Conservation (phyloP, 2,888 invertebrate species). For the Selenia dentaria region DNA sequence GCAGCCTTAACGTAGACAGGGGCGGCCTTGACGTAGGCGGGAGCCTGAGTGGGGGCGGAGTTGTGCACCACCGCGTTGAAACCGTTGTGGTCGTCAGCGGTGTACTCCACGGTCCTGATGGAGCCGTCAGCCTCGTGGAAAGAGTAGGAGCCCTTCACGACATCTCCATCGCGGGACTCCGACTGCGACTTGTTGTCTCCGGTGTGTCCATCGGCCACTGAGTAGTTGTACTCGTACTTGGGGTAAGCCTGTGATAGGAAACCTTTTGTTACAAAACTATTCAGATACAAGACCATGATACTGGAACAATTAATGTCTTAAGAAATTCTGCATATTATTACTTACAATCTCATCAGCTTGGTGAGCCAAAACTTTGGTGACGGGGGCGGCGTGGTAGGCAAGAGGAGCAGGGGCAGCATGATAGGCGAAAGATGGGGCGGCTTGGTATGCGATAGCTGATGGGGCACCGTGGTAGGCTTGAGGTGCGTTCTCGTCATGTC, state of each 20-base stretch:
- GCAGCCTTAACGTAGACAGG: conserved; percentile 38
- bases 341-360: conserved; percentile 46
- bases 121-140: conserved; percentile 83
- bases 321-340: conserved; percentile 22
- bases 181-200: conserved; percentile 84
- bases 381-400: conserved; percentile 23
- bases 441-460: conserved; percentile 28
- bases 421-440: conserved; percentile 32
- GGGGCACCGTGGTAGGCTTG: conserved; percentile 29
- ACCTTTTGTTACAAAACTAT: background rate
- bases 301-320: too few species aligned
- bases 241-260: conserved; percentile 67
- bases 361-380: conserved; percentile 44
- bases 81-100: conserved; percentile 80
- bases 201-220: conserved; percentile 82
- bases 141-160: conserved; percentile 81
- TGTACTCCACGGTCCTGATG: conserved; percentile 81
- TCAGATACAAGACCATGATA: background rate
- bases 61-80: conserved; percentile 71
- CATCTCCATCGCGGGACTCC: conserved; percentile 80
- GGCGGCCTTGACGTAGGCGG: conserved; percentile 40
- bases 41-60: conserved; percentile 56
- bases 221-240: conserved; percentile 81
- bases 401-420: conserved; percentile 37
- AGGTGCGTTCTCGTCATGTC: conserved; percentile 53